Base-by-base conservation (phyloP, 2,888 invertebrate genomes). In the Tenthredo notha region DNA sequence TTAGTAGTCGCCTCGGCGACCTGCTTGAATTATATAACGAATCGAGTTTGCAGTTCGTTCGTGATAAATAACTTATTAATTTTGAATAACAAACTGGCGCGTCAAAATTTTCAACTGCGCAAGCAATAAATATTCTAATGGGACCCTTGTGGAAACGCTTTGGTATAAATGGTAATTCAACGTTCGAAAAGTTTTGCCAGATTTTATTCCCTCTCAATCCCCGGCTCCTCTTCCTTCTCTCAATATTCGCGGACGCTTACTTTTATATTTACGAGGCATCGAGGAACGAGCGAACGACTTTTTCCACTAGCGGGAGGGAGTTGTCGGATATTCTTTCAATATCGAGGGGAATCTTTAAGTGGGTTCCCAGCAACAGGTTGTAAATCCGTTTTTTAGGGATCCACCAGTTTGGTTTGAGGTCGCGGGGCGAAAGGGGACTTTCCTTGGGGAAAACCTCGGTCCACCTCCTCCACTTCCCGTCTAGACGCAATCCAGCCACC, bases 311-410 rank as follows among this genome's bases (percentile, higher is more conserved):
- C n/a, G 18, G 83, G 29, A 70, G 61, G 84, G 85, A 85, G 84
- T 90, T 91, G 91, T 91, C 91, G 92, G 92, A 93, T 93, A 93
- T 93, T 93, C 93, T 93, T 93, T 92, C 93, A 92, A 93, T 93
- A 93, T 93, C 92, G 93, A 93, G 93, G 93, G 93, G 93, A 92
- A 93, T 93, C 93, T 93, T 93, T 93, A 93, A 93, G 93, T 93
- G 93, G 92, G 90, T 91, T 86, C 85, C 84, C 90, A 92, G 93
- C 93, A 93, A 93, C 93, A 93, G 93, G 93, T 93, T 93, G 93
- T 93, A 93, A 93, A 93, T 92, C 92, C 92, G 92, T 92, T 92
- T 92, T 92, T 91, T 91, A 92, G 91, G 91, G 91, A 90, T 90
- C 89, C 88, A 87, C 89, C 87, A 85, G 90, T 92, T 92, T 89